These are phyloP conservation scores for Garra rufa DNA, from an alignment of 2,113 vertebrate genomes.

Conservation along the genomic window DNA sequence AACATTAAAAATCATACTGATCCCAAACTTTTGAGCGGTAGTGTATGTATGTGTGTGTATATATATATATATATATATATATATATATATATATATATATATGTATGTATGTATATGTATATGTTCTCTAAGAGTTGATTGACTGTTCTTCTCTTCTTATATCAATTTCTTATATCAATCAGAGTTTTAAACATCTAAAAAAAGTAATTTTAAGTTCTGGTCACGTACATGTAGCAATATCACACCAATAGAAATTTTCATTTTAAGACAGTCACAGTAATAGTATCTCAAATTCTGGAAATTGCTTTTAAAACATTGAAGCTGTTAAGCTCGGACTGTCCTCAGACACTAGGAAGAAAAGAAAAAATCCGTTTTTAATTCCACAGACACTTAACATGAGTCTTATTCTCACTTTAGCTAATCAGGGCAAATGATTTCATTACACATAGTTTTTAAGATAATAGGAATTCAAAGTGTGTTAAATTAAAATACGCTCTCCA, in stretches of 20 bases:
- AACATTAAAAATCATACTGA: background rate
- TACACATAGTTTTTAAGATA: slow-evolving; percentile 77
- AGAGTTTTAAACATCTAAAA: background rate
- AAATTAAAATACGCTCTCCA: slow-evolving; percentile 71
- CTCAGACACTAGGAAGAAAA: slow-evolving; percentile 43
- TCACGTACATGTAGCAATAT: background rate
- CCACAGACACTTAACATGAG: slow-evolving; percentile 69
- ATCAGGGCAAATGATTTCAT: slow-evolving; percentile 77
- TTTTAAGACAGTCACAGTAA: background rate
- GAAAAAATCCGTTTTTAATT: slow-evolving; percentile 69
- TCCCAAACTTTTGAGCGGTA: background rate
- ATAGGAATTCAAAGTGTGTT: slow-evolving; percentile 76
- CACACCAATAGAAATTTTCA: background rate
- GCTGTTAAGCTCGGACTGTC: slow-evolving; percentile 47
- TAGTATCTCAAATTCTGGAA: background rate
- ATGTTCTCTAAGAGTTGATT: background rate
- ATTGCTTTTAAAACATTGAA: slow-evolving; percentile 9
- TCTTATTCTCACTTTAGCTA: slow-evolving; percentile 69
- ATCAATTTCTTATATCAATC: too few relatives aligned
- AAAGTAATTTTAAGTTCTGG: background rate
- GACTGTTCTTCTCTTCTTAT: background rate
- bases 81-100: too few relatives aligned
- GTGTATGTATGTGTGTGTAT: too few relatives aligned
- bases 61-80: too few relatives aligned
- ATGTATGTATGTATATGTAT: too few relatives aligned